Evolutionary conservation across 2,113 vertebrate genomes (phyloP).

Genomic region (Mionectes macconnelli): DNA sequence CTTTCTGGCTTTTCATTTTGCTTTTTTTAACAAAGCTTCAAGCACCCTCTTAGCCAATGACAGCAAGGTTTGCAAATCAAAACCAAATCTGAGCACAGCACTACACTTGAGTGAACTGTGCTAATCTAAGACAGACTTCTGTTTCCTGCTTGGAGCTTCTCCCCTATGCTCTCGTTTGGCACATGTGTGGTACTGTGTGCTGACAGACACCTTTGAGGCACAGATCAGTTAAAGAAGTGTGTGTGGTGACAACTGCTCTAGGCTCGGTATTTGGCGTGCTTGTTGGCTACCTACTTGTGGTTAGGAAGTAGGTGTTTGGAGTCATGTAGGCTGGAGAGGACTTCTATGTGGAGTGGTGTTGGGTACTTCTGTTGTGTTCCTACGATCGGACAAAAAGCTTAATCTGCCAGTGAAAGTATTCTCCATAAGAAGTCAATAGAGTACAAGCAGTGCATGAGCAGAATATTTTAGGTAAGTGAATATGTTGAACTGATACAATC

Average conservation of each 20-base stretch:
- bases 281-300: neutral
- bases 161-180: neutral
- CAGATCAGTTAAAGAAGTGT: neutral
- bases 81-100: constrained; percentile 49
- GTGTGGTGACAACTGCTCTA: neutral
- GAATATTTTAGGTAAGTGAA: neutral
- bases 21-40: neutral
- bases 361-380: neutral
- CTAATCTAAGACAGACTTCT: constrained; percentile 43
- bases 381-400: neutral
- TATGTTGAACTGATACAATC: neutral
- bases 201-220: constrained; percentile 8
- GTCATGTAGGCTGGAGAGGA: neutral
- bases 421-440: neutral
- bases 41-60: neutral
- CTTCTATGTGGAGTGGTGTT: accelerated
- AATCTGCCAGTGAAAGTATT: neutral
- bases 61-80: neutral
- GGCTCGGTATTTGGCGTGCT: neutral
- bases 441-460: neutral
- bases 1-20: neutral
- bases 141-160: constrained; percentile 54
- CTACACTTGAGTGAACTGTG: constrained; percentile 11
- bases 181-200: neutral
- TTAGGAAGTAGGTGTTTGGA: neutral